phyloP scores from a whole-genome alignment of 2,113 vertebrate genomes.

The Daboia siamensis region DNA sequence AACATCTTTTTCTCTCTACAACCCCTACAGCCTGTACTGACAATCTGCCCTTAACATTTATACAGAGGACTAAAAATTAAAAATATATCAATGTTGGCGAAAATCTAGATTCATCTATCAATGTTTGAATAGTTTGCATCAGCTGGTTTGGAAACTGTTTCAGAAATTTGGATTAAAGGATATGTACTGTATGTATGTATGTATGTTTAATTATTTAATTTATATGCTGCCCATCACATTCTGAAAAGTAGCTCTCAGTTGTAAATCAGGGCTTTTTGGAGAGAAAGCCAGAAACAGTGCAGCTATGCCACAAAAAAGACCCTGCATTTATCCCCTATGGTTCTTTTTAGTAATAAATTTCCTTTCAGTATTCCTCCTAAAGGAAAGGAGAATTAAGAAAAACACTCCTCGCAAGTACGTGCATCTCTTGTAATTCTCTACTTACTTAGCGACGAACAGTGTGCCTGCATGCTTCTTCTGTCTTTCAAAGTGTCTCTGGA shows the following conservation, averaged over 20 bases:
- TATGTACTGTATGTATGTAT: too few relatives aligned
- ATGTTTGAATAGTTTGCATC: neutral
- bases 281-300: neutral
- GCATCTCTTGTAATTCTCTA: neutral
- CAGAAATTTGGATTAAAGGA: neutral
- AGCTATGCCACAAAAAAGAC: too few relatives aligned
- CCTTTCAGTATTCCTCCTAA: neutral
- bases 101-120: constrained; percentile 16
- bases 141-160: neutral
- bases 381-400: neutral
- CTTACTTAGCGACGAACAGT: neutral
- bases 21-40: neutral
- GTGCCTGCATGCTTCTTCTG: neutral
- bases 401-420: neutral
- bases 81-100: neutral
- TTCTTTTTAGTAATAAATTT: neutral
- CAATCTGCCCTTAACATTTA: neutral
- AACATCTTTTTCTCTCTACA: neutral
- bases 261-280: neutral
- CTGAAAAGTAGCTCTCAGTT: neutral
- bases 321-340: neutral
- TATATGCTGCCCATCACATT: neutral
- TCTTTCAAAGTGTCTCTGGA: neutral
- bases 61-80: constrained; percentile 3
- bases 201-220: neutral